Conservation (phyloP, 2,888 invertebrate species). For the Agrotis clavis region DNA sequence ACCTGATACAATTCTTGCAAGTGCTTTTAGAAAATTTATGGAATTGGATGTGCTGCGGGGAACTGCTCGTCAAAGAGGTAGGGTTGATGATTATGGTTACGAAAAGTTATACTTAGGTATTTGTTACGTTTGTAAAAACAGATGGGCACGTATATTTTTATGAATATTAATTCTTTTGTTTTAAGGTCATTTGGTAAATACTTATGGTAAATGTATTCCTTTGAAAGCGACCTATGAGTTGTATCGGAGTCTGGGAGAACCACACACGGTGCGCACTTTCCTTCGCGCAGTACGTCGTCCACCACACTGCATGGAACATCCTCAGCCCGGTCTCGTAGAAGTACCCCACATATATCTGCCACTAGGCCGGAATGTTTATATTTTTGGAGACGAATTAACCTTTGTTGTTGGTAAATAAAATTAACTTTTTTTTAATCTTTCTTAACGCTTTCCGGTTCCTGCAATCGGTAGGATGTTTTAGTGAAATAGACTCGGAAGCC, state of each 20-base stretch:
- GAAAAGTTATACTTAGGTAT: background rate
- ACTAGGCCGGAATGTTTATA: constrained; percentile 79
- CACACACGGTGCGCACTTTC: constrained; percentile 84
- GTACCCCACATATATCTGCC: constrained; percentile 68
- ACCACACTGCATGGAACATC: constrained; percentile 69
- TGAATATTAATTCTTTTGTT: background rate
- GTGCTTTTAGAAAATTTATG: constrained; percentile 89
- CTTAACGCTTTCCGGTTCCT: no score
- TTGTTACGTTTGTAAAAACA: no score
- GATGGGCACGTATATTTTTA: no score
- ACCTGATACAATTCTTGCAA: constrained; percentile 88
- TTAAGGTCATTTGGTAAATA: constrained; percentile 79
- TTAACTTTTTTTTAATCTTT: background rate
- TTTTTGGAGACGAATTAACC: constrained; percentile 80
- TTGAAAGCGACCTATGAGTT: constrained; percentile 84
- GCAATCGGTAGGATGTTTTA: no score
- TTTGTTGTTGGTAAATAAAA: constrained; percentile 75
- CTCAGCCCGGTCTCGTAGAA: constrained; percentile 71
- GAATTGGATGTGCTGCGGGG: constrained; percentile 86
- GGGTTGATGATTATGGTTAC: background rate
- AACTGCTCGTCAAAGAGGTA: constrained; percentile 83
- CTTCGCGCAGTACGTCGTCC: constrained; percentile 78
- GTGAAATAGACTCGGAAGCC: no score
- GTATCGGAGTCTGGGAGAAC: constrained; percentile 86
- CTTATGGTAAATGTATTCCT: constrained; percentile 82